phyloP scores from a whole-genome alignment of 2,797 vertebrate genomes.

The Halcyon smyrnensis region DNA sequence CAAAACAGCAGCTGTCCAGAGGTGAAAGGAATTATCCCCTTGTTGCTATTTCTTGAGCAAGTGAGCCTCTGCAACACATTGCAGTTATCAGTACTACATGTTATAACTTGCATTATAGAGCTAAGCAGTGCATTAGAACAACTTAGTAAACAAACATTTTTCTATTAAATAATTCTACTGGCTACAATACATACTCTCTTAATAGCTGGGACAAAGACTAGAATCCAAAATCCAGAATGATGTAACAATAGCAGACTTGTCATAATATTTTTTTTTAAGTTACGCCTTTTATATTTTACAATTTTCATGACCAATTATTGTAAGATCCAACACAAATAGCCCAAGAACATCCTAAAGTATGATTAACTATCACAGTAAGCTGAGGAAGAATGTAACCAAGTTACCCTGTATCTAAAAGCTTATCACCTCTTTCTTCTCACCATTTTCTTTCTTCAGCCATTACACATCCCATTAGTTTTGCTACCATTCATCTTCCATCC shows the following conservation, averaged over 20 bases:
- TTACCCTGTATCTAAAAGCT: not conserved
- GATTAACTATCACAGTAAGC: conserved; percentile 21
- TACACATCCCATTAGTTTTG: conserved; percentile 50
- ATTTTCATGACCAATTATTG: not conserved
- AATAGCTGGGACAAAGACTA: not conserved
- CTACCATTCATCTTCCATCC: conserved; percentile 33
- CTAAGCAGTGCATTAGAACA: not conserved
- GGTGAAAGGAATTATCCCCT: not conserved
- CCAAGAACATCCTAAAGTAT: conserved; percentile 3
- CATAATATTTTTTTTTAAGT: not conserved
- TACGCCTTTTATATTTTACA: not conserved
- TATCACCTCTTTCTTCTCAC: not conserved
- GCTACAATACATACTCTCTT: not conserved
- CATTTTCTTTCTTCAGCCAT: not conserved
- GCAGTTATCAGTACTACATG: not conserved
- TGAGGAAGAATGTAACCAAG: not conserved
- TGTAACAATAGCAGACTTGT: not conserved
- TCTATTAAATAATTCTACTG: not conserved
- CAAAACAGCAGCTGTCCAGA: not conserved
- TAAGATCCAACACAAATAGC: not conserved
- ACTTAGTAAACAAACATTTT: not conserved
- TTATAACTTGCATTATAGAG: not conserved
- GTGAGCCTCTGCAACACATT: not conserved
- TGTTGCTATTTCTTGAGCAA: not conserved
- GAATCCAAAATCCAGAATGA: not conserved